These are phyloP conservation scores for Serinus canaria DNA, from an alignment of 2,113 vertebrate genomes.

Conservation along the genomic window DNA sequence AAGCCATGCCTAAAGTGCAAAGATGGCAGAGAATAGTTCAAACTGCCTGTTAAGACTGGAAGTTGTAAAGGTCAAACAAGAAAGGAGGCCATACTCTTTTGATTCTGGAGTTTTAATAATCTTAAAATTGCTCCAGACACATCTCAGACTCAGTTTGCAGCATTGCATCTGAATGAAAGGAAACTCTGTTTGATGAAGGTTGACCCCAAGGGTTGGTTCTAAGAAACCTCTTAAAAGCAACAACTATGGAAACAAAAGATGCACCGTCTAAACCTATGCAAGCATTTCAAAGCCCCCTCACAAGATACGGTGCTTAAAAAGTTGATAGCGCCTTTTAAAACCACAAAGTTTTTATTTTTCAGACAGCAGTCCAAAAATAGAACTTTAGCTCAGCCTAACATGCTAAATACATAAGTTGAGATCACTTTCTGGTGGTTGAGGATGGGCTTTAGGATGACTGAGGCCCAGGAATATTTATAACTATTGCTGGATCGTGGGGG, in stretches of 20 bases:
- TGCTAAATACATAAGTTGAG: conserved; percentile 52
- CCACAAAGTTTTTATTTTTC: not conserved
- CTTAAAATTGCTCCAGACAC: not conserved
- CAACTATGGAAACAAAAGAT: not conserved
- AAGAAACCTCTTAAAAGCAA: not conserved
- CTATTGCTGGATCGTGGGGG: not conserved
- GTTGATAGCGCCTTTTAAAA: not conserved
- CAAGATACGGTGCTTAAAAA: not conserved
- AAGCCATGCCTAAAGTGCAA: not conserved
- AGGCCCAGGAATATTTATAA: conserved; percentile 52
- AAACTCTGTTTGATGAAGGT: not conserved
- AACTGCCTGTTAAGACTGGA: not conserved
- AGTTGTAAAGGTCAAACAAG: not conserved
- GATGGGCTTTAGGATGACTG: not conserved
- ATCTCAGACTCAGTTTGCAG: not conserved
- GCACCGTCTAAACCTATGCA: not conserved
- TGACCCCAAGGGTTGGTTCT: not conserved
- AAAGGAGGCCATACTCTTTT: not conserved
- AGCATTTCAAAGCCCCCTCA: not conserved
- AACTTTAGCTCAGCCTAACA: conserved; percentile 4
- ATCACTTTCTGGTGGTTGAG: conserved; percentile 31
- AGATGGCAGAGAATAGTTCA: not conserved
- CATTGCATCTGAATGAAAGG: not conserved
- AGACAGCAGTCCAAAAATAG: conserved; percentile 31
- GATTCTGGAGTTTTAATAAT: not conserved